These are phyloP conservation scores for Nipponia nippon DNA, from an alignment of 2,113 vertebrate species.

Conservation along the genomic window DNA sequence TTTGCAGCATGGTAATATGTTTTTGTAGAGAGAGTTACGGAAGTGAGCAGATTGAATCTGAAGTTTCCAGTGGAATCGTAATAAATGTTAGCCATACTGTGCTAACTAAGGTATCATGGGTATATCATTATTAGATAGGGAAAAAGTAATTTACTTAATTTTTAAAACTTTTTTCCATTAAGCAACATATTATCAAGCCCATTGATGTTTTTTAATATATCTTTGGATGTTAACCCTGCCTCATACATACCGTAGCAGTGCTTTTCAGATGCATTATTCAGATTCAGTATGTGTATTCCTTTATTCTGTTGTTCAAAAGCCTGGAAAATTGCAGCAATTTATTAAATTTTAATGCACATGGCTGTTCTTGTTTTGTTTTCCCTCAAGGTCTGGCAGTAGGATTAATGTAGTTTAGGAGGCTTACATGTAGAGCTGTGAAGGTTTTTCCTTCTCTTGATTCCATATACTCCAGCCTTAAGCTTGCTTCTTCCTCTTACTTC, in stretches of 20 bases:
- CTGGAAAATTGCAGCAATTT: neutral
- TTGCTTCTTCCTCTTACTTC: neutral
- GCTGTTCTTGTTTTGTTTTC: neutral
- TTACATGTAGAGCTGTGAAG: neutral
- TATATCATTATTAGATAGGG: neutral
- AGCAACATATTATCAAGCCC: neutral
- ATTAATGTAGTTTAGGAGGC: neutral
- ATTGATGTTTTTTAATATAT: neutral
- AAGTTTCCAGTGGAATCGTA: neutral
- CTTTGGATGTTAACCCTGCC: neutral
- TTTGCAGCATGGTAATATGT: accelerated
- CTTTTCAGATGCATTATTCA: neutral
- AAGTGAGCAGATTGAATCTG: neutral
- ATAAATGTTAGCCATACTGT: neutral
- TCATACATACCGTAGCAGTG: accelerated
- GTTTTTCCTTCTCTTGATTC: neutral
- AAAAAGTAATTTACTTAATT: neutral
- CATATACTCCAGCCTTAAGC: accelerated
- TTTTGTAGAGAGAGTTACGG: neutral
- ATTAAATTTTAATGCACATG: neutral
- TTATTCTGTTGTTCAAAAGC: neutral
- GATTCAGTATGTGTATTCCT: neutral
- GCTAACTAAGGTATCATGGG: neutral
- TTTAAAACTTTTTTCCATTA: too few relatives aligned
- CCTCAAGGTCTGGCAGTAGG: neutral